Evolutionary conservation across 2,888 invertebrate genomes (phyloP), one percentile per base, ranked within the genome.

Genomic region (Metalampra italica): DNA sequence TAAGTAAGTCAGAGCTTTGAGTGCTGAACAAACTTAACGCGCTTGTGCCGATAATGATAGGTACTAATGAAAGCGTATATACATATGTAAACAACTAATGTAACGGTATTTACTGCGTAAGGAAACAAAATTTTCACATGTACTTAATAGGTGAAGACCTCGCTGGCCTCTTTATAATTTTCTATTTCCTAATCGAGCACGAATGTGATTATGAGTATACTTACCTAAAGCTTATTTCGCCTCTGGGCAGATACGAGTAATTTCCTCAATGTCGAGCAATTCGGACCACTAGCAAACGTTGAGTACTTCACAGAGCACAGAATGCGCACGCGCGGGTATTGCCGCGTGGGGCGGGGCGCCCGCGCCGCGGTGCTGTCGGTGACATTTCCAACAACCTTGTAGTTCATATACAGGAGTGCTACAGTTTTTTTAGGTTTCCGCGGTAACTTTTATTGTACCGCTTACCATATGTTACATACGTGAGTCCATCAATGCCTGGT

Each of bases 61-160:
- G 51, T 63, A 63, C 67, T 71, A 71, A 73, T 71, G 59, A 62
- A 64, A 55, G 55, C 57, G n/a, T n/a, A 64, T 62, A 51, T 59
- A 57, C 59, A 60, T 62, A 67, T 65, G 69, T 70, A 65, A 69
- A 72, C 66, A 69, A 59, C 54, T 59, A 64, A 67, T 59, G 57
- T 75, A 77, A 78, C 75, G 74, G 77, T 67, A 60, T 60, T 66
- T 56, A 65, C 60, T 56, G 45, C 51, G 61, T 60, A 66, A 67
- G 67, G 66, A 70, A 69, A 60, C 58, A 65, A 66, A 60, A 58
- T 68, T 66, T 71, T 76, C 78, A 71, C 76, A 75, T 71, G 66
- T 72, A 66, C 70, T 63, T 68, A 68, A 68, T 66, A 41, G 50
- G 29, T 13, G 29, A 38, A 43, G 43, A 9, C 22, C 43, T 43